A percentile compares a stretch with the other conserved stretches of the same genome.
phyloP scores from a whole-genome alignment of 2,113 vertebrate genomes.

The Leucosticte australis region DNA sequence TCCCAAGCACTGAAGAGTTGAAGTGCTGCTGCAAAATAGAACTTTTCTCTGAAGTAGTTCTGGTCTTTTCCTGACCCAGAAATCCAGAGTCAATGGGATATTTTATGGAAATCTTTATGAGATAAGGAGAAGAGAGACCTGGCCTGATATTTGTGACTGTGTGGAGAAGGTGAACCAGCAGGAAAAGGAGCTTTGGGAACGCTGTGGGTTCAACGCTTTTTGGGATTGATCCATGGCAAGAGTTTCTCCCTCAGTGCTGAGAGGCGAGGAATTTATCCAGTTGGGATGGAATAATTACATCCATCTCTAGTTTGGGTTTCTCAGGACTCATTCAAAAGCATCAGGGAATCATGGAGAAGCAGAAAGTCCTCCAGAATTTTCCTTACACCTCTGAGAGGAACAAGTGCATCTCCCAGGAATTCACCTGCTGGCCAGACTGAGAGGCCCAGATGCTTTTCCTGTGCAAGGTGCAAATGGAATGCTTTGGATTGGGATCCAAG shows the following conservation, averaged over 20 bases:
- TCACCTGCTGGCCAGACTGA: neutral
- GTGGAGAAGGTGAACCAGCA: neutral
- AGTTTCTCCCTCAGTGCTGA: neutral
- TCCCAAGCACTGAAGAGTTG: neutral
- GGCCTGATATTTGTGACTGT: neutral
- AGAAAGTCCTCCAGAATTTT: rapidly evolving
- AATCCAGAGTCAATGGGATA: neutral
- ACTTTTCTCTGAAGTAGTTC: neutral
- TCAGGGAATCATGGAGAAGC: neutral
- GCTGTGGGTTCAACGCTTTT: rapidly evolving
- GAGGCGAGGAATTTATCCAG: neutral
- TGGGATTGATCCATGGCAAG: neutral
- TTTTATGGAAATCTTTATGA: neutral
- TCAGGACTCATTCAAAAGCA: neutral
- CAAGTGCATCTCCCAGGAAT: too few species aligned
- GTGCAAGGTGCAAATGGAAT: neutral
- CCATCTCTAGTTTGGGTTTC: neutral
- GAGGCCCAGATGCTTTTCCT: neutral
- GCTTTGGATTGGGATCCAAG: neutral
- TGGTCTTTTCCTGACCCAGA: neutral
- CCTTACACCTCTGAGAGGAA: neutral
- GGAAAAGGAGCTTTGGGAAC: neutral
- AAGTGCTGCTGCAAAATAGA: neutral
- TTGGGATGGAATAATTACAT: neutral
- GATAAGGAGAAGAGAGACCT: neutral